Conservation (phyloP, 1,140 invertebrate species). For the Zaprionus kolodkinae region DNA sequence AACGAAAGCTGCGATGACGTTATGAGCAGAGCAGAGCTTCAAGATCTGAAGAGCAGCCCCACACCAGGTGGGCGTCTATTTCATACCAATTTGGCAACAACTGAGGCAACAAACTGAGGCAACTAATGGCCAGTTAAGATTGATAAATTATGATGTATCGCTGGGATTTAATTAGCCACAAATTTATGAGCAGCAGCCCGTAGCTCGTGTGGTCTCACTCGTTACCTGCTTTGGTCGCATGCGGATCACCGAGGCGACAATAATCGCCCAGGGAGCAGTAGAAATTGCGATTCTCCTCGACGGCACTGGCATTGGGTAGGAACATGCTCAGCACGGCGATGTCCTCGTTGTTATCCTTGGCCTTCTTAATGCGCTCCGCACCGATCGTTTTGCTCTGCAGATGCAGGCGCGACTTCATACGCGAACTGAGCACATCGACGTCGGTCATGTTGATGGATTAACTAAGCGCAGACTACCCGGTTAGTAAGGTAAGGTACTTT, state of each 20-base stretch:
- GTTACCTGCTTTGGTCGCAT: conserved; percentile 90
- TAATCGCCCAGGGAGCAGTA: conserved; percentile 89
- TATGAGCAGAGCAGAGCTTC: conserved; percentile 15
- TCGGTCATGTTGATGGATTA: conserved; percentile 86
- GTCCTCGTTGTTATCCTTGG: conserved; percentile 92
- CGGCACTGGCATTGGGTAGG: conserved; percentile 88
- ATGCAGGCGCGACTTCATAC: conserved; percentile 89
- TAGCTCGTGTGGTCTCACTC: background rate
- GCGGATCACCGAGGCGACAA: conserved; percentile 91
- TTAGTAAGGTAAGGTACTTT: background rate
- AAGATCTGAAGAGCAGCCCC: background rate
- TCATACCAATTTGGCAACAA: conserved; percentile 52
- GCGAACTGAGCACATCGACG: conserved; percentile 90
- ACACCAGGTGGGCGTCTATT: conserved; percentile 56
- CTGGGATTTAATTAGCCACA: conserved; percentile 58
- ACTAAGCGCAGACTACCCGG: conserved; percentile 1
- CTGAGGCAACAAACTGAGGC: conserved; percentile 9
- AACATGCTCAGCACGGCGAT: conserved; percentile 93
- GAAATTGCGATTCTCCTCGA: conserved; percentile 90
- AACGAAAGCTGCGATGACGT: conserved; percentile 50
- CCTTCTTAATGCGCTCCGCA: conserved; percentile 89
- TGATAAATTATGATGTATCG: conserved; percentile 80
- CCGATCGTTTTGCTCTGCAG: conserved; percentile 91
- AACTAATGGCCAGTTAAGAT: conserved; percentile 60
- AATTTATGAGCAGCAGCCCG: conserved; percentile 45